A percentile compares a stretch with the other conserved stretches of the same genome.
Conservation (phyloP, 2,113 vertebrate genomes). For the Dipodomys ordii region DNA sequence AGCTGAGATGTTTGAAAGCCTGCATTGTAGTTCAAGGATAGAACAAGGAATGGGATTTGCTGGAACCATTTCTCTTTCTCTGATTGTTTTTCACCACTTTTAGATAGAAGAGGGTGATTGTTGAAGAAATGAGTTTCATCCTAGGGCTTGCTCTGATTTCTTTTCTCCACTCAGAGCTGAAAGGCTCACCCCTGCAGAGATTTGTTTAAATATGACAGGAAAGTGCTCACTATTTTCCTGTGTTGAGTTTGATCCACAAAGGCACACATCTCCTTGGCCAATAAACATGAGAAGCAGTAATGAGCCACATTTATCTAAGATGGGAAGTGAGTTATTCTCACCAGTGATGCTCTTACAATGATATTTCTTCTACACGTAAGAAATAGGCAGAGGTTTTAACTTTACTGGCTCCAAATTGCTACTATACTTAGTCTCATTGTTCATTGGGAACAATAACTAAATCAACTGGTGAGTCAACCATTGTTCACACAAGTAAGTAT, state of each 20-base stretch:
- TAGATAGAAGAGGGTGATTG: slow-evolving; percentile 3
- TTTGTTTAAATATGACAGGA: slow-evolving; percentile 17
- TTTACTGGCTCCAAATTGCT: not conserved
- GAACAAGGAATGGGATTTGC: not conserved
- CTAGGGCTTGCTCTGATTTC: not conserved
- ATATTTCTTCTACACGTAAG: not conserved
- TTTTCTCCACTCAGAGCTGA: not conserved
- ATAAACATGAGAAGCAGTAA: not conserved
- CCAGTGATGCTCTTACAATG: not conserved
- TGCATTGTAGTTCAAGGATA: slow-evolving; percentile 40
- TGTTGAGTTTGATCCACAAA: not conserved
- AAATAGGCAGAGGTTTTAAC: not conserved
- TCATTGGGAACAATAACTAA: not conserved
- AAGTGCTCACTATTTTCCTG: not conserved
- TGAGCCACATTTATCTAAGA: not conserved
- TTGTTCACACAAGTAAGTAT: not conserved
- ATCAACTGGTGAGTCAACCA: not conserved
- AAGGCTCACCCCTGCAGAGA: not conserved
- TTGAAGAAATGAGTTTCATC: slow-evolving; percentile 55
- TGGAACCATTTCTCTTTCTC: not conserved
- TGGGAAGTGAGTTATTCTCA: not conserved
- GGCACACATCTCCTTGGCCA: not conserved
- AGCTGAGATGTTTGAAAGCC: not conserved
- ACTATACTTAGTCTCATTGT: not conserved
- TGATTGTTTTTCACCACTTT: not conserved